A percentile compares a stretch with the other conserved stretches of the same genome.
Evolutionary conservation across 2,888 invertebrate genomes (phyloP).

Genomic region (Furcula furcula): DNA sequence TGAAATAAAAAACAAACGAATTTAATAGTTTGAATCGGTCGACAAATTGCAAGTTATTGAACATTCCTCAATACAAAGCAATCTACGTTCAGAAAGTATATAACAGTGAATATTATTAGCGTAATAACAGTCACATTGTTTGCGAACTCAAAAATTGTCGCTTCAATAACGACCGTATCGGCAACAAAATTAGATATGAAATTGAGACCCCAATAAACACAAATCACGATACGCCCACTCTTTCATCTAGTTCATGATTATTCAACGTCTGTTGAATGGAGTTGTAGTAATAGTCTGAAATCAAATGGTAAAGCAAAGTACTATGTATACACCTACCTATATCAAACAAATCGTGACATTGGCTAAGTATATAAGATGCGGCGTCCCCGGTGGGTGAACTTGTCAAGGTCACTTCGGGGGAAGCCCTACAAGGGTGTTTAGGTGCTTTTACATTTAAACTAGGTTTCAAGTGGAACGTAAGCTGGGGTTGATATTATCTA

Average conservation of each 20-base stretch:
- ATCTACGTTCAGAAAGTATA: conserved; percentile 19
- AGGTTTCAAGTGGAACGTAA: conserved; percentile 29
- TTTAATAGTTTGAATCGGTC: conserved; percentile 27
- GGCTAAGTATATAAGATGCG: conserved; percentile 56
- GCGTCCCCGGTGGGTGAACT: conserved; percentile 55
- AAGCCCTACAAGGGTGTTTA: conserved; percentile 53
- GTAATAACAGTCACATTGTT: background rate
- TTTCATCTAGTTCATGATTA: conserved; percentile 22
- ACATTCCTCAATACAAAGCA: conserved; percentile 27
- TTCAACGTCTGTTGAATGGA: conserved; percentile 34
- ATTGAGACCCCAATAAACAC: conserved; percentile 1
- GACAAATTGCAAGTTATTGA: conserved; percentile 29
- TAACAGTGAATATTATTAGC: background rate
- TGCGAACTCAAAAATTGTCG: background rate
- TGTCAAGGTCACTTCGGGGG: conserved; percentile 58
- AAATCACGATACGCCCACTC: background rate
- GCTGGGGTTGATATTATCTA: conserved; percentile 10
- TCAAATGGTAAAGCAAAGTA: conserved; percentile 28
- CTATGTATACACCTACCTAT: conserved; percentile 22
- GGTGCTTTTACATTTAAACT: conserved; percentile 45
- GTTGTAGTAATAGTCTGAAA: conserved; percentile 26
- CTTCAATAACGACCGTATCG: background rate
- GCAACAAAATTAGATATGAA: background rate
- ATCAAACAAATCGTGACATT: conserved; percentile 45
- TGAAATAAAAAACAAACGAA: conserved; percentile 30